phyloP scores from a whole-genome alignment of 23 tunicate genomes.

The Phallusia fumigata region DNA sequence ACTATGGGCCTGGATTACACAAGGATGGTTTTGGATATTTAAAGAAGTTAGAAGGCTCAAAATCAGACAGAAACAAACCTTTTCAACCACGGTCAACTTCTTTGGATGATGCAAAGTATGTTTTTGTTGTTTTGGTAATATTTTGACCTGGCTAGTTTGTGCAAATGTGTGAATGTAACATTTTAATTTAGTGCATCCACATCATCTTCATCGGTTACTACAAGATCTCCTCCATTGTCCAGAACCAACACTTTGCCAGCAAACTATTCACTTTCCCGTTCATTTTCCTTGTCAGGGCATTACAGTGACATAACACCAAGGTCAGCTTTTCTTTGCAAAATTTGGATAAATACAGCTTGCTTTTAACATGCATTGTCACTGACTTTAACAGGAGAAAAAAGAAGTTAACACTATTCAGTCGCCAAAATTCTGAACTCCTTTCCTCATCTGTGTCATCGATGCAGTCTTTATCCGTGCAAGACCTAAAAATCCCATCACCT shows the following conservation, averaged over 20 bases:
- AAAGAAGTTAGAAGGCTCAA: slow-evolving; percentile 2
- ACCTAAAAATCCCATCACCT: slow-evolving; percentile 58
- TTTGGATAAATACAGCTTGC: neutral
- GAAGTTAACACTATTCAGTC: slow-evolving; percentile 23
- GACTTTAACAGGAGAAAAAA: slow-evolving; percentile 15
- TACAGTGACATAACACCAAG: slow-evolving; percentile 7
- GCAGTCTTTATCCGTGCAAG: slow-evolving; percentile 2
- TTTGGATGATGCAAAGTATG: neutral
- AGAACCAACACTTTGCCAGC: neutral
- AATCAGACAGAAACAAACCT: neutral
- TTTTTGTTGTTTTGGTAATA: too few species aligned
- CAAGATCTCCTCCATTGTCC: neutral
- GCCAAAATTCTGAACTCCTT: slow-evolving; percentile 13
- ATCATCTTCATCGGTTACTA: neutral
- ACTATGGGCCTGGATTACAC: slow-evolving; percentile 11
- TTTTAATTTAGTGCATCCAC: neutral
- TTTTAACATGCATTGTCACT: neutral
- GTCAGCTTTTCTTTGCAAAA: neutral
- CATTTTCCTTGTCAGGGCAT: slow-evolving; percentile 1
- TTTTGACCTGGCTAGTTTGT: neutral
- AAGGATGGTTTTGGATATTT: slow-evolving; percentile 6
- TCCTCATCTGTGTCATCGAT: slow-evolving; percentile 25
- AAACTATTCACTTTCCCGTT: neutral
- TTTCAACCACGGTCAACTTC: neutral
- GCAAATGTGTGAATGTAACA: neutral